A percentile compares a stretch with the other conserved stretches of the same genome.
Evolutionary conservation across 2,797 vertebrate species (phyloP).

Genomic region (Chaetodon trifasciatus): DNA sequence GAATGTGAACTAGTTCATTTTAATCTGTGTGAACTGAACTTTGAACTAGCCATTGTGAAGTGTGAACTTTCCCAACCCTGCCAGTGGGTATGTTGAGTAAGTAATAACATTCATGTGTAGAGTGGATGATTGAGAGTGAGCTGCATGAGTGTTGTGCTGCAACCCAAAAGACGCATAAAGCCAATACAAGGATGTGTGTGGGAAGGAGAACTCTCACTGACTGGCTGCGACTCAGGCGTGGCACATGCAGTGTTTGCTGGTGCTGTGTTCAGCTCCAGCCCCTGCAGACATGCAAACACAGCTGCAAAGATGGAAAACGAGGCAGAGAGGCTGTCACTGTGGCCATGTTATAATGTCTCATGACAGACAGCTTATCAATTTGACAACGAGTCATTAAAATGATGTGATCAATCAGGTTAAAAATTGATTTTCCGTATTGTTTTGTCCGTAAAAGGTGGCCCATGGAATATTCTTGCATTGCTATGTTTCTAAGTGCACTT

Average conservation of each 20-base stretch:
- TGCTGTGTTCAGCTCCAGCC: neutral
- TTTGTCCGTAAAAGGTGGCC: no score
- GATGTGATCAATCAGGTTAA: no score
- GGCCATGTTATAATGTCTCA: neutral
- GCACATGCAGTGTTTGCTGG: neutral
- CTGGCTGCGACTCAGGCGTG: neutral
- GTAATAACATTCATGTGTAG: neutral
- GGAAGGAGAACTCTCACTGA: neutral
- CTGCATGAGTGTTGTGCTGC: neutral
- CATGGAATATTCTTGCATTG: no score
- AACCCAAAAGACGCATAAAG: neutral
- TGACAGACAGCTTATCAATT: no score
- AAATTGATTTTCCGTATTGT: no score
- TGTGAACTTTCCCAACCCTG: neutral
- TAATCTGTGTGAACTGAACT: neutral
- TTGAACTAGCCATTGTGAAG: neutral
- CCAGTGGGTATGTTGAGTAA: neutral
- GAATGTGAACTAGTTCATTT: neutral
- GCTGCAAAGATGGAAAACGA: neutral
- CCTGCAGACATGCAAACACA: neutral
- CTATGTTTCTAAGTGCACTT: no score
- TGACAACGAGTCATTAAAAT: no score
- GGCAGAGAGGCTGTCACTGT: neutral
- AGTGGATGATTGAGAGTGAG: neutral
- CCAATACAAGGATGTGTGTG: neutral